Conservation (phyloP, 2,888 invertebrate genomes). For the Habrosyne pyritoides region DNA sequence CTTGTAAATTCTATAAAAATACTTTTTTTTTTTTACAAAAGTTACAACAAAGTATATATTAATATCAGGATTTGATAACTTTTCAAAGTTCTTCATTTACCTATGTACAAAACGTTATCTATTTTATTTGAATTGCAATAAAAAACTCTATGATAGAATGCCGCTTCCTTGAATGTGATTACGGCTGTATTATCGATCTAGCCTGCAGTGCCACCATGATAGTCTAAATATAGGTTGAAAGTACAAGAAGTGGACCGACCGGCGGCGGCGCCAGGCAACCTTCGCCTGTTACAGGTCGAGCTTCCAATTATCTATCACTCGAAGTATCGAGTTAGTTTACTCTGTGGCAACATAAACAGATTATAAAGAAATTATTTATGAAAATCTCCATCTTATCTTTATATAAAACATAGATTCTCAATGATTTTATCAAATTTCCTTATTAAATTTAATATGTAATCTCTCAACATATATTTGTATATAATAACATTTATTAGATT, state of each 20-base stretch:
- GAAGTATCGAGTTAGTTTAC: neutral
- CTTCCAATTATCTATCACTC: conserved; percentile 4
- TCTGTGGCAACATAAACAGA: neutral
- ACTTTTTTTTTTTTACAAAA: too few relatives aligned
- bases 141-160: neutral
- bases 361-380: too few relatives aligned
- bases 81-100: too few relatives aligned
- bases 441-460: too few relatives aligned
- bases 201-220: neutral
- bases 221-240: neutral
- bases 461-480: too few relatives aligned
- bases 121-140: neutral
- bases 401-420: too few relatives aligned
- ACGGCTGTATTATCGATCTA: neutral
- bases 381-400: too few relatives aligned
- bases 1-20: neutral
- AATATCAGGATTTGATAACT: too few relatives aligned
- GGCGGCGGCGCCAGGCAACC: neutral
- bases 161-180: neutral
- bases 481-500: too few relatives aligned
- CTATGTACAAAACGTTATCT: neutral
- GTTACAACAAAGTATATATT: too few relatives aligned
- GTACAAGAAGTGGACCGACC: neutral
- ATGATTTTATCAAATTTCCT: too few relatives aligned
- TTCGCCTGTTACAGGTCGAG: neutral